Percentiles rank a stretch among this genome's conserved stretches.
Conservation (phyloP, 2,113 vertebrate genomes). For the Pelodiscus sinensis region DNA sequence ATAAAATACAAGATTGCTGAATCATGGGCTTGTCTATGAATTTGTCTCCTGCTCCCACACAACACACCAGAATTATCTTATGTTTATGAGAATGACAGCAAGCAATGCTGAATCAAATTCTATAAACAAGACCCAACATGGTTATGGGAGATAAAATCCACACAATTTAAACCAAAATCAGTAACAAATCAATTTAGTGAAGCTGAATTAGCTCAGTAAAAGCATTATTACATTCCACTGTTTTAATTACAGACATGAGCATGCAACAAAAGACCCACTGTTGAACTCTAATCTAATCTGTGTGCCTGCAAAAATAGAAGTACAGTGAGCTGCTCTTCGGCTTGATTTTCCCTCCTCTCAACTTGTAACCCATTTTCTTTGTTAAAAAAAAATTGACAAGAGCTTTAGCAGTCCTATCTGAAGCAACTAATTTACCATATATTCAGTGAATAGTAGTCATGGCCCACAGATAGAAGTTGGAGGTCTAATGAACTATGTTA, state of each 20-base stretch:
- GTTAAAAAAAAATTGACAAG: background rate
- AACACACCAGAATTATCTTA: background rate
- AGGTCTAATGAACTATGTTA: background rate
- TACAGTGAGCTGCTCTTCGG: background rate
- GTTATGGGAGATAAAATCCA: slow-evolving; percentile 3
- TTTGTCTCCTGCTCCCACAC: background rate
- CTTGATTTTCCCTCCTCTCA: background rate
- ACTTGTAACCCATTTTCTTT: background rate
- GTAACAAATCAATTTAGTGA: slow-evolving; percentile 46
- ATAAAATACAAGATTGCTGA: slow-evolving; percentile 16
- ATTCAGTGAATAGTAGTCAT: background rate
- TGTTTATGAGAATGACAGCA: background rate
- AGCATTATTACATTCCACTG: slow-evolving; percentile 10
- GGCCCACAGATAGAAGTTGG: background rate
- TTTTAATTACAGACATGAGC: slow-evolving; percentile 52
- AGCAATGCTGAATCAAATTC: background rate
- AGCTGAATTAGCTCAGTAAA: slow-evolving; percentile 31
- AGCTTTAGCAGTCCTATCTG: background rate
- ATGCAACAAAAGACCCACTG: slow-evolving; percentile 48
- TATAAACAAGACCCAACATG: slow-evolving; percentile 4
- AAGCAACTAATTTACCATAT: background rate
- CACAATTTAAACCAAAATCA: background rate
- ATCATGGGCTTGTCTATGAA: background rate
- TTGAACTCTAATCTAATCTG: slow-evolving; percentile 67
- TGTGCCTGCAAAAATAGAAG: slow-evolving; percentile 43